Percentiles rank a stretch among this genome's conserved stretches.
These are phyloP conservation scores for Leptopilina myrica DNA, from an alignment of 2,888 invertebrate genomes.

Conservation along the genomic window DNA sequence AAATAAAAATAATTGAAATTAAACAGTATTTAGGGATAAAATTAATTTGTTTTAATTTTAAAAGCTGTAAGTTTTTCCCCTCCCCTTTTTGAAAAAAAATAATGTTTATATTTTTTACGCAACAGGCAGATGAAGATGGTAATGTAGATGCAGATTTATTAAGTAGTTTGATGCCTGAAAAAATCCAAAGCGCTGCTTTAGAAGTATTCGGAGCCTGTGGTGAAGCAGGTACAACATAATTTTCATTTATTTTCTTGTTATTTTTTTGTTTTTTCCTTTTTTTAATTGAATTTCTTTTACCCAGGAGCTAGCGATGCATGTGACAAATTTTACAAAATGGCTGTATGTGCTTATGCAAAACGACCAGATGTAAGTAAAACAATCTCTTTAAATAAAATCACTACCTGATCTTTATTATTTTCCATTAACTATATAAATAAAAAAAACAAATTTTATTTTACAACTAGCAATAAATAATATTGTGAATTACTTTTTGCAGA, in stretches of 20 bases:
- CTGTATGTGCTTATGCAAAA: constrained; percentile 62
- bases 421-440: too few species aligned
- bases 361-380: constrained; percentile 66
- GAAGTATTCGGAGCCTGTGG: constrained; percentile 60
- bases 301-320: constrained; percentile 65
- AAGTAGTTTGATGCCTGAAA: constrained; percentile 66
- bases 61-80: too few species aligned
- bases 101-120: not conserved
- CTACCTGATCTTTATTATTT: too few species aligned
- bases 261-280: not conserved
- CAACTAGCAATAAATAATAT: too few species aligned
- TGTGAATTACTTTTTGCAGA: constrained; percentile 55
- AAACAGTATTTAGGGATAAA: too few species aligned
- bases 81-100: not conserved
- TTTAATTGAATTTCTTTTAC: constrained; percentile 42
- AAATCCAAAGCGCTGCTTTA: constrained; percentile 56
- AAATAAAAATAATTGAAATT: too few species aligned
- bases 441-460: too few species aligned
- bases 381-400: not conserved
- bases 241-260: not conserved
- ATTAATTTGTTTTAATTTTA: not conserved
- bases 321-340: constrained; percentile 66
- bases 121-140: constrained; percentile 70
- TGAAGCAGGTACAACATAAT: constrained; percentile 55
- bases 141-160: constrained; percentile 69